phyloP scores from a whole-genome alignment of 2,113 vertebrate genomes.

The Larimichthys polyactis region DNA sequence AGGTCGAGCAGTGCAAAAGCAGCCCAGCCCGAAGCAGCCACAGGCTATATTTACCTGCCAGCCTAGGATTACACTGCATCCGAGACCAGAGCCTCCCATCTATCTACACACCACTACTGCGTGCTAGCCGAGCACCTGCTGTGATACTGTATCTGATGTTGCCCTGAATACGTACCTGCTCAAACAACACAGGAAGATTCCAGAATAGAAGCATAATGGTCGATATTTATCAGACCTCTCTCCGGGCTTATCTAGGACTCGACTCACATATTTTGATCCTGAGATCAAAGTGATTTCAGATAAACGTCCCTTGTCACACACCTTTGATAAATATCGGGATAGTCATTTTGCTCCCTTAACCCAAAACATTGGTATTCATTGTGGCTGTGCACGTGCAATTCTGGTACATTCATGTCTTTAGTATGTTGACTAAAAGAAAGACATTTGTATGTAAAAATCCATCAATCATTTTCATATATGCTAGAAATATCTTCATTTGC shows the following conservation, averaged over 20 bases:
- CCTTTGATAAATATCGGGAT: slow-evolving; percentile 33
- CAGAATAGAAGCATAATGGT: slow-evolving; percentile 54
- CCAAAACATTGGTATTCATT: not conserved
- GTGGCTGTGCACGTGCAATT: not conserved
- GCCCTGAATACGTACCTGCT: slow-evolving; percentile 48
- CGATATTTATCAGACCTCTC: slow-evolving; percentile 53
- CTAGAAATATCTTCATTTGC: not conserved
- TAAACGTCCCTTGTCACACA: slow-evolving; percentile 12
- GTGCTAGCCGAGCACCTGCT: slow-evolving; percentile 58
- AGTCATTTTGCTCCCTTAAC: slow-evolving; percentile 21
- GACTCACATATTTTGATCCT: slow-evolving; percentile 47
- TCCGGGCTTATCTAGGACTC: slow-evolving; percentile 40
- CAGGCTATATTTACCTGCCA: slow-evolving; percentile 79
- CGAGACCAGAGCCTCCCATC: slow-evolving; percentile 49
- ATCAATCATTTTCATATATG: not conserved
- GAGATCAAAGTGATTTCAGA: slow-evolving; percentile 43
- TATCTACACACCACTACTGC: slow-evolving; percentile 49
- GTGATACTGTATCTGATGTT: slow-evolving; percentile 57
- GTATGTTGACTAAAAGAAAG: not conserved
- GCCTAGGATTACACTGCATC: slow-evolving; percentile 74
- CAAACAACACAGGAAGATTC: slow-evolving; percentile 44
- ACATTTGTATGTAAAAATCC: not conserved
- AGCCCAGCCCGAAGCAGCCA: slow-evolving; percentile 57
- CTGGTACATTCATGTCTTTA: not conserved
- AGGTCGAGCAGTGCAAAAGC: slow-evolving; percentile 71